A percentile compares a stretch with the other conserved stretches of the same genome.
Evolutionary conservation across 2,113 vertebrate genomes (phyloP).

Genomic region (Orientallactaga bullata): DNA sequence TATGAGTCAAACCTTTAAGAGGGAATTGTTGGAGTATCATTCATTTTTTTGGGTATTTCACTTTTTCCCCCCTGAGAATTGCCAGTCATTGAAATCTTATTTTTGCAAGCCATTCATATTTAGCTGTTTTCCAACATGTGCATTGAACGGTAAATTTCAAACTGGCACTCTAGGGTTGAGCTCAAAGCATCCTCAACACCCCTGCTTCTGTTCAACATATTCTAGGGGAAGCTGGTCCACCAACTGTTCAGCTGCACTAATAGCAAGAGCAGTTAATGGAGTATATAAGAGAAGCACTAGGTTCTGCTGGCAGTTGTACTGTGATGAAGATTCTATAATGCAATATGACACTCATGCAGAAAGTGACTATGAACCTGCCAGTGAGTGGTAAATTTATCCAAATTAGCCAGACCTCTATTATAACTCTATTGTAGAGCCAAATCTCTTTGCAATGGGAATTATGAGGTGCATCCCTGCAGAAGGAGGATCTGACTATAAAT

Average conservation of each 20-base stretch:
- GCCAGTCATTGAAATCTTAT: conserved; percentile 14
- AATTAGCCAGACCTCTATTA: background rate
- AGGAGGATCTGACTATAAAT: background rate
- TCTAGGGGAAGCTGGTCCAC: background rate
- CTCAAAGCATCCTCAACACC: background rate
- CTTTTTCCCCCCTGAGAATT: conserved; percentile 1
- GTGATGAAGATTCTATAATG: background rate
- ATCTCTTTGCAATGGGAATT: background rate
- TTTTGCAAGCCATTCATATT: background rate
- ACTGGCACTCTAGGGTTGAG: background rate
- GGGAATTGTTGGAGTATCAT: background rate
- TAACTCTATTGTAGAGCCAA: background rate
- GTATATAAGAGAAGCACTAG: background rate
- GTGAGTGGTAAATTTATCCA: background rate
- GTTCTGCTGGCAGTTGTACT: conserved; percentile 21
- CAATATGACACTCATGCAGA: background rate
- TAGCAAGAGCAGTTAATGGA: conserved; percentile 14
- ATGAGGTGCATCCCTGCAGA: background rate
- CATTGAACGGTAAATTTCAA: background rate
- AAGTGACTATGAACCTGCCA: background rate
- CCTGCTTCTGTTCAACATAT: background rate
- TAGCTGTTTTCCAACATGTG: background rate
- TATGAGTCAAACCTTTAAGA: conserved; percentile 16
- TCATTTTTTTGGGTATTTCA: background rate
- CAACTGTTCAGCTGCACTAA: background rate